Conservation (phyloP, 2,888 invertebrate genomes). For the Pheosia gnoma region DNA sequence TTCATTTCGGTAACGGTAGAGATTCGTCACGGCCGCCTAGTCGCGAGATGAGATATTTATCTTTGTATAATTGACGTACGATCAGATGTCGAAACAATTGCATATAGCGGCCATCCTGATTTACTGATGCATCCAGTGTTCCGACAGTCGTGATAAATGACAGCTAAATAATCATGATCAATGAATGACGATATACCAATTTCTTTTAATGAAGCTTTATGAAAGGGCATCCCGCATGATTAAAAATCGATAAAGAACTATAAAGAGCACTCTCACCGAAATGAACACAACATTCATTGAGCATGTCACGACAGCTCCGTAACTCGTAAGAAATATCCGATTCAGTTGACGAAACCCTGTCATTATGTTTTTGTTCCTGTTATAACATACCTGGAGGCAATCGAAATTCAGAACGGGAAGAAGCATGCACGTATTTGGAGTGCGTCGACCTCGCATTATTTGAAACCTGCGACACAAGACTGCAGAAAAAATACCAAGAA, state of each 20-base stretch:
- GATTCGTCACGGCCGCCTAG: constrained; percentile 58
- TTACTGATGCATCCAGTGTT: constrained; percentile 30
- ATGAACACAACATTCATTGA: constrained; percentile 54
- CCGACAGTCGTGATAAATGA: constrained; percentile 53
- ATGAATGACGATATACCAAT: constrained; percentile 63
- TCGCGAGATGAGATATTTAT: constrained; percentile 52
- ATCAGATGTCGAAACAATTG: constrained; percentile 47
- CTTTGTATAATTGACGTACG: constrained; percentile 63
- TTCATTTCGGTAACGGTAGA: constrained; percentile 54
- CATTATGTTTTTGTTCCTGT: constrained; percentile 59
- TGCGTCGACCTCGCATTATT: constrained; percentile 57
- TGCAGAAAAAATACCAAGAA: constrained; percentile 26
- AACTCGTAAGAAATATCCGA: constrained; percentile 45
- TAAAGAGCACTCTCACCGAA: constrained; percentile 53
- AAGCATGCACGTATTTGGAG: constrained; percentile 56
- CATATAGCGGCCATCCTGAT: constrained; percentile 34
- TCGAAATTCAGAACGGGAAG: constrained; percentile 59
- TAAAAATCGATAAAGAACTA: constrained; percentile 64
- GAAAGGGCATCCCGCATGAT: constrained; percentile 61
- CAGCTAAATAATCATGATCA: constrained; percentile 64
- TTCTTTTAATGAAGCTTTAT: constrained; percentile 64
- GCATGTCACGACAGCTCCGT: constrained; percentile 51
- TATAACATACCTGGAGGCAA: constrained; percentile 52
- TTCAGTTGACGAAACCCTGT: constrained; percentile 53
- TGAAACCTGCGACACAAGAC: constrained; percentile 35